These are phyloP conservation scores for Sebastes hubbsi DNA, from an alignment of 2,797 vertebrate genomes.

Conservation along the genomic window DNA sequence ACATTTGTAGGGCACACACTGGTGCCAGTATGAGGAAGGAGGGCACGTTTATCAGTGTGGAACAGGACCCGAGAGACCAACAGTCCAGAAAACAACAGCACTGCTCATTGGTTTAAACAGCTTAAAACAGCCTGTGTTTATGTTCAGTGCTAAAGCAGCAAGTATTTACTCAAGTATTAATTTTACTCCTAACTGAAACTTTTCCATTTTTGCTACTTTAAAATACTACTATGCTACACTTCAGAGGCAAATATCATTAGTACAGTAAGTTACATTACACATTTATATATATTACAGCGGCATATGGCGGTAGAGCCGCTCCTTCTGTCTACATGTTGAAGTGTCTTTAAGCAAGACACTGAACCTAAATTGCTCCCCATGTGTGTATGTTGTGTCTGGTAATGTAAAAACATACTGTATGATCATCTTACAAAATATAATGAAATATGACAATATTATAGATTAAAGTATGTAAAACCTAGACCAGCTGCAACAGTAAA, in stretches of 20 bases:
- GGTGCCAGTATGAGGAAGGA: conserved; percentile 16
- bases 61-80: conserved; percentile 34
- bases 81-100: conserved; percentile 21
- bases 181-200: background rate
- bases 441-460: background rate
- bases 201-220: background rate
- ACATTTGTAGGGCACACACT: conserved; percentile 27
- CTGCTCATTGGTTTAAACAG: conserved; percentile 21
- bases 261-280: background rate
- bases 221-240: background rate
- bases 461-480: background rate
- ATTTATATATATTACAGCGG: background rate
- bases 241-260: background rate
- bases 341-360: background rate
- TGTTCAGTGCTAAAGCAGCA: background rate
- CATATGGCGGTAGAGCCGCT: background rate
- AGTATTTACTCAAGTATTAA: background rate
- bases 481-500: background rate
- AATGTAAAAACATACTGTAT: background rate
- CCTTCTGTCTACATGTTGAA: background rate
- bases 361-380: background rate
- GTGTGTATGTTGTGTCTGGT: background rate
- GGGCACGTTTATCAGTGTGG: conserved; percentile 42
- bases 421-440: background rate
- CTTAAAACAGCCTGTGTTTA: conserved; percentile 6